Conservation (phyloP, 2,888 invertebrate genomes). For the Drosophila pullipes region DNA sequence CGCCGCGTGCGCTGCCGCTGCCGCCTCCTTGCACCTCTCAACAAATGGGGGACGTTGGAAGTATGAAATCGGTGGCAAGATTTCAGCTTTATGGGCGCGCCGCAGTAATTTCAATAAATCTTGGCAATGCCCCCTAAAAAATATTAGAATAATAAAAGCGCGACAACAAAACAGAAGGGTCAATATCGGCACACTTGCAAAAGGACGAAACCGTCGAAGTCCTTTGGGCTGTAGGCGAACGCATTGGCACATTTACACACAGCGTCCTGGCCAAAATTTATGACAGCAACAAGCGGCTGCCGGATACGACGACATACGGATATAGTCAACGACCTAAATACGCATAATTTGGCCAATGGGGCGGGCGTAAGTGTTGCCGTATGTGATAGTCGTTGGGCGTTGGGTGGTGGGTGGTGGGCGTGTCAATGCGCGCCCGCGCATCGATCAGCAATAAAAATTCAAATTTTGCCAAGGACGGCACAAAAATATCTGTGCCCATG, state of each 20-base stretch:
- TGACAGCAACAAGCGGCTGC: slow-evolving; percentile 61
- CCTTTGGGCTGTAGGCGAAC: slow-evolving; percentile 35
- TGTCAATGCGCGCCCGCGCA: slow-evolving; percentile 66
- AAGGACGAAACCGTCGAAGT: neutral
- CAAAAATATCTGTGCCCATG: slow-evolving; percentile 47
- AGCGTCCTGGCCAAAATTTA: slow-evolving; percentile 56
- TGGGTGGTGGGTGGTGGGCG: slow-evolving; percentile 24
- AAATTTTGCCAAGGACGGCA: slow-evolving; percentile 74
- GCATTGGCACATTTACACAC: slow-evolving; percentile 80
- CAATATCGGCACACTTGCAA: slow-evolving; percentile 56
- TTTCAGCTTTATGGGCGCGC: slow-evolving; percentile 33
- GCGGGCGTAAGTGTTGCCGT: slow-evolving; percentile 2
- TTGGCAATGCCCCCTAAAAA: slow-evolving; percentile 71
- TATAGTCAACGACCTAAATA: slow-evolving; percentile 75
- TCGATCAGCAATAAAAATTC: slow-evolving; percentile 83
- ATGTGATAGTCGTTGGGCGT: neutral
- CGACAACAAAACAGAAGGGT: slow-evolving; percentile 79
- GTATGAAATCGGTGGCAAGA: neutral
- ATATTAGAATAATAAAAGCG: slow-evolving; percentile 82
- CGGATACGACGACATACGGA: slow-evolving; percentile 24
- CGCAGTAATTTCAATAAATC: slow-evolving; percentile 81
- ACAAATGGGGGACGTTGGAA: neutral
- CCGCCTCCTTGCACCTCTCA: slow-evolving; percentile 24
- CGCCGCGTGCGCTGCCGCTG: slow-evolving; percentile 24
- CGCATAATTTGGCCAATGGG: slow-evolving; percentile 64